phyloP scores from a whole-genome alignment of 2,113 vertebrate species.

The Orycteropus afer region DNA sequence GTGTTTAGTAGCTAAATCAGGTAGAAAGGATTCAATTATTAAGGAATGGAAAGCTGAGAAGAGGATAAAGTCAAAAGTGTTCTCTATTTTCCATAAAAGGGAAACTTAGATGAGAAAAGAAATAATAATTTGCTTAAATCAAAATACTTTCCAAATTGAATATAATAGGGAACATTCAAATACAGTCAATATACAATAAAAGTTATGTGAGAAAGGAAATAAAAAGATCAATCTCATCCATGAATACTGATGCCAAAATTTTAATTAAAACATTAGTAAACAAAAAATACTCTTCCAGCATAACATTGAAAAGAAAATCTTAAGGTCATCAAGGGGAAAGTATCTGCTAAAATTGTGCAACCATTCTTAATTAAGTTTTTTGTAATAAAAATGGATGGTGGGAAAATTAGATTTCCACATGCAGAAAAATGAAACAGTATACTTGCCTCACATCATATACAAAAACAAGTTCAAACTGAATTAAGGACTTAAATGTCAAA shows the following conservation, averaged over 20 bases:
- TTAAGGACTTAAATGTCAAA: too few relatives aligned
- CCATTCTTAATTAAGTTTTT: background rate
- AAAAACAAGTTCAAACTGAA: too few relatives aligned
- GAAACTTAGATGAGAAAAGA: conserved; percentile 19
- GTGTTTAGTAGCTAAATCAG: background rate
- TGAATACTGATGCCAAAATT: conserved; percentile 16
- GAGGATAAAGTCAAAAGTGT: background rate
- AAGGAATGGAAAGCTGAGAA: background rate
- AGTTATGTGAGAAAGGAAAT: conserved; percentile 1
- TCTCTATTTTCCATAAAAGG: conserved; percentile 17
- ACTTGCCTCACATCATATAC: too few relatives aligned
- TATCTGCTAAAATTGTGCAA: conserved; percentile 35
- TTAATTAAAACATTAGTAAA: conserved; percentile 27
- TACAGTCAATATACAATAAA: background rate
- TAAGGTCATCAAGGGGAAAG: background rate
- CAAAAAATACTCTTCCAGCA: background rate
- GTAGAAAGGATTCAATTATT: background rate
- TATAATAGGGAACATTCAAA: conserved; percentile 20
- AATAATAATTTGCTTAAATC: background rate
- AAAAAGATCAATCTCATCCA: background rate
- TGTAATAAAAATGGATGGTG: background rate
- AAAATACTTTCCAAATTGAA: conserved; percentile 4
- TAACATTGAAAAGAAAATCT: conserved; percentile 10
- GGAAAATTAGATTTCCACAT: too few relatives aligned
- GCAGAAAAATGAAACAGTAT: too few relatives aligned